Evolutionary conservation across 2,888 invertebrate species (phyloP), one percentile per base, ranked within the genome.

Genomic region (Lochmaea capreae): DNA sequence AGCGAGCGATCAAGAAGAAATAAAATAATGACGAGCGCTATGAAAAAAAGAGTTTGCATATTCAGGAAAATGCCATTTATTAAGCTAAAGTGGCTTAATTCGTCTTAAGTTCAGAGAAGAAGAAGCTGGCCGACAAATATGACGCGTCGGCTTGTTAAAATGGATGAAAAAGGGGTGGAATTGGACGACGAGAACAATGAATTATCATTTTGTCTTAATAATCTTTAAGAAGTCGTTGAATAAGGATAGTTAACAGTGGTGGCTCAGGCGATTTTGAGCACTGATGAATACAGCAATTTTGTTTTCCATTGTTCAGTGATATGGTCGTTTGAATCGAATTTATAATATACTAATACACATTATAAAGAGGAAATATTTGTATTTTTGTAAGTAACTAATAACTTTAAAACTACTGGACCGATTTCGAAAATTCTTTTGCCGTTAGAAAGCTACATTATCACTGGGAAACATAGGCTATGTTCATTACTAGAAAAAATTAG

Each of bases 41-140:
- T 79, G 74, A 79, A 79, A 77, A 80, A 76, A 80, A 74, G 77
- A 79, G 78, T 80, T 80, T 79, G 81, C 81, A 81, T 81, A 82
- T 81, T 80, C 80, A 80, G 77, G 77, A 71, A 76, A 75, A 82
- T 80, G 80, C 79, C 80, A 79, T 77, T 80, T 80, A 81, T 81
- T 80, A 80, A 80, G 79, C 73, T 73, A 79, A 80, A 76, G 79
- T 80, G 81, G 79, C 80, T 81, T 81, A 82, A 81, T 81, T 81
- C 77, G 78, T 81, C 59, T 61, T 11, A 59, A 77, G 77, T 79
- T 76, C 77, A 78, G 79, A 81, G 39, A 16, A 63, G 18, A 42
- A 63, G 62, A 63, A 3, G 62, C 43, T 43, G 79, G 79, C 76
- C 78, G 79, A 80, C 80, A 79, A 81, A 81, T 80, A 81, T 81